Conservation (phyloP, 2,113 vertebrate genomes). For the Oryzias javanicus region DNA sequence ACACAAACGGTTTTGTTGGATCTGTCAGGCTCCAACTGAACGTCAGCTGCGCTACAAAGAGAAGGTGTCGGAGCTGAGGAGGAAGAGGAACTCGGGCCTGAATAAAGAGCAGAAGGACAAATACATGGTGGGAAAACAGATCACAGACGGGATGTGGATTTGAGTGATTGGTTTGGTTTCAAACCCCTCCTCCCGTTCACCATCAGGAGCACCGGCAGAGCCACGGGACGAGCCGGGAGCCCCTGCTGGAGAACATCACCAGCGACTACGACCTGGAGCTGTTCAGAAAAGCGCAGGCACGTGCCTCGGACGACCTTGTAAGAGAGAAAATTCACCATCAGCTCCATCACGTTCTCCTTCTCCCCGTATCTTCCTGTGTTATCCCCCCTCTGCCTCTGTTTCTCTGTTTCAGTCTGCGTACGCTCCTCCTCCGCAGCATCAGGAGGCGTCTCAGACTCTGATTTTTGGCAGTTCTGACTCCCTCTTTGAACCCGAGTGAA, state of each 20-base stretch:
- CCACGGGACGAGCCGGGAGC: slow-evolving; percentile 88
- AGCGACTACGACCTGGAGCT: slow-evolving; percentile 98
- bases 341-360: slow-evolving; percentile 34
- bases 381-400: slow-evolving; percentile 32
- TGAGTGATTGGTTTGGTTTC: accelerated
- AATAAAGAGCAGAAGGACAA: slow-evolving; percentile 97
- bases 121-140: slow-evolving; percentile 77
- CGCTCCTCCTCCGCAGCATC: slow-evolving; percentile 51
- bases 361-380: slow-evolving; percentile 11
- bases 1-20: neutral
- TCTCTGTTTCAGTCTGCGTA: slow-evolving; percentile 56
- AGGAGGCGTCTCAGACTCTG: slow-evolving; percentile 48
- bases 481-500: slow-evolving; percentile 39
- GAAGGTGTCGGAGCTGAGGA: slow-evolving; percentile 96
- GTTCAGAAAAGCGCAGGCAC: slow-evolving; percentile 96
- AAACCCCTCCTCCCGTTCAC: accelerated
- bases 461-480: slow-evolving; percentile 57
- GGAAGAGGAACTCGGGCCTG: slow-evolving; percentile 89
- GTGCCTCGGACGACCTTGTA: slow-evolving; percentile 97
- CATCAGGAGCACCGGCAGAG: slow-evolving; percentile 88
- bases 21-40: slow-evolving; percentile 86
- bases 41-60: slow-evolving; percentile 95
- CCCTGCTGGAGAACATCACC: slow-evolving; percentile 96
- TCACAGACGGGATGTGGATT: no score
- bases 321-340: slow-evolving; percentile 79